Conservation (phyloP, 37 sponge, comb jelly and placozoan genomes). For the Geodia barretti region DNA sequence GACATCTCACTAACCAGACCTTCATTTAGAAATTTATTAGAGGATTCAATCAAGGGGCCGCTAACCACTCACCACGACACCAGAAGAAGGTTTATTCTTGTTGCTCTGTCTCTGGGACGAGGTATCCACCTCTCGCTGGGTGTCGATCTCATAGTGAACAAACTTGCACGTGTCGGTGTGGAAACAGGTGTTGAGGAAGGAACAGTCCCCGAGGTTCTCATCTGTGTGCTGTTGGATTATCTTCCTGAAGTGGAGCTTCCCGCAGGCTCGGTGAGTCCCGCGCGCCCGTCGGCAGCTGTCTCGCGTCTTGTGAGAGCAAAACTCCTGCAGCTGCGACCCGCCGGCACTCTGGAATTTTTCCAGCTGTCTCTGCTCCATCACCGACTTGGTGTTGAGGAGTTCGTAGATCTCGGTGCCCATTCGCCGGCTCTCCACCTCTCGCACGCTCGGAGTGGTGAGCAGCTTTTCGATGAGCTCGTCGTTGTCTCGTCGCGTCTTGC, state of each 20-base stretch:
- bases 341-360: conserved; percentile 85
- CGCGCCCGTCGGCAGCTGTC: conserved; percentile 81
- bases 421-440: conserved; percentile 67
- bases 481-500: not conserved
- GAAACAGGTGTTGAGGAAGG: conserved; percentile 98
- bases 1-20: too few species aligned
- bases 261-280: conserved; percentile 69
- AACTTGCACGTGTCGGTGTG: conserved; percentile 97
- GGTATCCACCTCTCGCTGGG: conserved; percentile 1
- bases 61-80: too few species aligned
- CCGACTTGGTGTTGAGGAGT: conserved; percentile 76
- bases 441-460: conserved; percentile 44
- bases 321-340: conserved; percentile 81
- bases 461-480: conserved; percentile 60
- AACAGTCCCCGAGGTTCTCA: conserved; percentile 92
- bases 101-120: not conserved
- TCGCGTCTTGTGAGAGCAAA: conserved; percentile 85
- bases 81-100: not conserved
- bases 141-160: conserved; percentile 94
- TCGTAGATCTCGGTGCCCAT: conserved; percentile 75
- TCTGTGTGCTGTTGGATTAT: conserved; percentile 93
- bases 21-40: too few species aligned
- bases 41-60: too few species aligned
- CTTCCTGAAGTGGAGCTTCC: conserved; percentile 85
- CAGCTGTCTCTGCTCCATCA: conserved; percentile 72